Base-by-base conservation (phyloP, 2,888 invertebrate species). In the Nebria brevicollis region DNA sequence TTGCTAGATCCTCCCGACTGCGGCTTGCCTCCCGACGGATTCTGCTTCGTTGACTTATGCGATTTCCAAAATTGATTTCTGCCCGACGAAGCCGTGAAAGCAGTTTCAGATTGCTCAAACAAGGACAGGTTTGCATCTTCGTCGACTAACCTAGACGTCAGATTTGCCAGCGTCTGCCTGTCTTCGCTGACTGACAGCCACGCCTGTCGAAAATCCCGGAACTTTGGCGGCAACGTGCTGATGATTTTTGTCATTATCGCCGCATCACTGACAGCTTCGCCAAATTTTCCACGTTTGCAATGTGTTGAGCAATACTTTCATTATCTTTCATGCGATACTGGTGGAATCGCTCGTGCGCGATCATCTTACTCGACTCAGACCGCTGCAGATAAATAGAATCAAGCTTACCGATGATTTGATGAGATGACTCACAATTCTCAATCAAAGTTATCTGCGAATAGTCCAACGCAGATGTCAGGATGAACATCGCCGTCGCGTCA, bases 361-460 rank as follows among this genome's bases (percentile, higher is more conserved):
- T 11, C 84, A 86, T 85, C 77, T 85, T 85, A 72, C 84, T 85
- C 20, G 20, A 20, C 20, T 20, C 0, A 0, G 78, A 74, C 81
- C 43, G 43, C 10, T 43, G 43, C 43, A 42, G 20, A 20, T 77
- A 77, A 77, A 77, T 77, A 15, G 77, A 77, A 77, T 77, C 77
- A 42, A 77, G 77, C 77, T 77, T 68, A 34, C 77, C 68, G 4
- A 77, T 68, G 13, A 77, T 77, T 11, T 77, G 68, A 68, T 68
- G 34, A 66, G 77, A 66, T 42, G 68, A 42, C 68, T 66, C 66
- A 68, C 77, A 77, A 20, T 77, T 77, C 15, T 77, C 77, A 20
- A 68, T 68, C 41, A 77, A 42, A 10, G 42, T 77, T 6, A 77
- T 68, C 41, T 77, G 77, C 7, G 68, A 77, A 68, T 77, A 77